Evolutionary conservation across 2,113 vertebrate species (phyloP).

Genomic region (Hydrochoerus hydrochaeris): DNA sequence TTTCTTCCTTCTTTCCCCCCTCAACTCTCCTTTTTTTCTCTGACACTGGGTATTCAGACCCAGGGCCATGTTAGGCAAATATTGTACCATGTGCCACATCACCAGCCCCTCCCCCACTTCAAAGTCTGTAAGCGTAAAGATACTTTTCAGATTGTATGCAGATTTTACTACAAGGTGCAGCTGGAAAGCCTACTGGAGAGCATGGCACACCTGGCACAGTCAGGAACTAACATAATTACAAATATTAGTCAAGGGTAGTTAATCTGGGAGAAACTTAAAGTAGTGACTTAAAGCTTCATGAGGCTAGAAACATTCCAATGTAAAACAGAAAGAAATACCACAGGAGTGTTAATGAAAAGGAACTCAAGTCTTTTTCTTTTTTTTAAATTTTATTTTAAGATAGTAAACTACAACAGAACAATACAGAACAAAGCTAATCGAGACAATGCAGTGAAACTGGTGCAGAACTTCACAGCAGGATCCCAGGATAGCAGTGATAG

Average conservation of each 20-base stretch:
- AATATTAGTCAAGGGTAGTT: constrained; percentile 52
- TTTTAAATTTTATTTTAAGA: too few relatives aligned
- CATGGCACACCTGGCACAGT: constrained; percentile 23
- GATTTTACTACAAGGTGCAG: constrained; percentile 71
- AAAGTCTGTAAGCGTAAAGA: constrained; percentile 62
- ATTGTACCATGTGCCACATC: too few relatives aligned
- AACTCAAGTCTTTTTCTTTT: too few relatives aligned
- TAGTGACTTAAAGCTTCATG: constrained; percentile 78
- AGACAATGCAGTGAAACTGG: too few relatives aligned
- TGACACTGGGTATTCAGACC: not conserved
- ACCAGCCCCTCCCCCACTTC: too few relatives aligned
- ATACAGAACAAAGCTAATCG: too few relatives aligned
- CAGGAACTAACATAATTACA: constrained; percentile 76
- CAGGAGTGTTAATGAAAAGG: constrained; percentile 72
- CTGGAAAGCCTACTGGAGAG: constrained; percentile 65
- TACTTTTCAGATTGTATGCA: constrained; percentile 35
- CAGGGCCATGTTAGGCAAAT: not conserved
- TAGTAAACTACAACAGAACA: too few relatives aligned
- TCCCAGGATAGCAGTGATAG: too few relatives aligned
- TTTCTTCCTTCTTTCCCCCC: not conserved
- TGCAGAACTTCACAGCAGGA: too few relatives aligned
- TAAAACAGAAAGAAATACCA: constrained; percentile 74
- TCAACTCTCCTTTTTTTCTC: not conserved
- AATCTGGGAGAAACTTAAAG: constrained; percentile 42
- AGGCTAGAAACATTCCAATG: constrained; percentile 70